Evolutionary conservation across 2,888 invertebrate genomes (phyloP).

Genomic region (Drosophila lacicola): DNA sequence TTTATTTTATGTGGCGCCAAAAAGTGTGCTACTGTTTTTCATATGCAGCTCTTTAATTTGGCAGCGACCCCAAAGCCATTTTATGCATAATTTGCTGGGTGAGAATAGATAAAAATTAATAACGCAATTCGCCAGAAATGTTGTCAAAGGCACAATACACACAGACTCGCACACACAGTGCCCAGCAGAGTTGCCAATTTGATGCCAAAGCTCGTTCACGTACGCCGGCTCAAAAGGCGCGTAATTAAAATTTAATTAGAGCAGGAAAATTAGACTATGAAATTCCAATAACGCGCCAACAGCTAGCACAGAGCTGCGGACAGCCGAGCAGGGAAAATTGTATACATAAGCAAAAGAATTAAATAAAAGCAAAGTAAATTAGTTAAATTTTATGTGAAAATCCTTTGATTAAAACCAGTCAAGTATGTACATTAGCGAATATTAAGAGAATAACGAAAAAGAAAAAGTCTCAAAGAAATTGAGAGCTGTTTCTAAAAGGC

Average conservation of each 20-base stretch:
- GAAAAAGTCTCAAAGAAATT: too few relatives aligned
- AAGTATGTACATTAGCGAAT: conserved; percentile 47
- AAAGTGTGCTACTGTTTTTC: conserved; percentile 37
- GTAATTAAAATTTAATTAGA: conserved; percentile 76
- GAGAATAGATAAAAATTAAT: conserved; percentile 67
- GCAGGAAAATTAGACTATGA: conserved; percentile 68
- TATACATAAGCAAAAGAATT: conserved; percentile 23
- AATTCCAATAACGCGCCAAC: conserved; percentile 56
- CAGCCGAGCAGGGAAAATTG: conserved; percentile 1
- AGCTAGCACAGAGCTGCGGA: background rate
- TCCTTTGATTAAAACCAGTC: conserved; percentile 72
- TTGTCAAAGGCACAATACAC: conserved; percentile 53
- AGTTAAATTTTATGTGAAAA: conserved; percentile 66
- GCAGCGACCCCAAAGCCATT: conserved; percentile 20
- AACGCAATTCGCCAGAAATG: conserved; percentile 42
- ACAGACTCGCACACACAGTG: conserved; percentile 23
- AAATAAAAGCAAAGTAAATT: conserved; percentile 62
- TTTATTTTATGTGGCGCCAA: conserved; percentile 39
- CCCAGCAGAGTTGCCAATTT: conserved; percentile 47
- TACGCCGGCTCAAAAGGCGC: conserved; percentile 32
- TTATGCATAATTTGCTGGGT: conserved; percentile 37
- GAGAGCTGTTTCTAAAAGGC: conserved; percentile 8
- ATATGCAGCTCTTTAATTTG: conserved; percentile 17
- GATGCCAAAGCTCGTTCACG: conserved; percentile 29
- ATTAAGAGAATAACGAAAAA: background rate